These are phyloP conservation scores for Miichthys miiuy DNA, from an alignment of 2,797 vertebrate genomes.

Conservation along the genomic window DNA sequence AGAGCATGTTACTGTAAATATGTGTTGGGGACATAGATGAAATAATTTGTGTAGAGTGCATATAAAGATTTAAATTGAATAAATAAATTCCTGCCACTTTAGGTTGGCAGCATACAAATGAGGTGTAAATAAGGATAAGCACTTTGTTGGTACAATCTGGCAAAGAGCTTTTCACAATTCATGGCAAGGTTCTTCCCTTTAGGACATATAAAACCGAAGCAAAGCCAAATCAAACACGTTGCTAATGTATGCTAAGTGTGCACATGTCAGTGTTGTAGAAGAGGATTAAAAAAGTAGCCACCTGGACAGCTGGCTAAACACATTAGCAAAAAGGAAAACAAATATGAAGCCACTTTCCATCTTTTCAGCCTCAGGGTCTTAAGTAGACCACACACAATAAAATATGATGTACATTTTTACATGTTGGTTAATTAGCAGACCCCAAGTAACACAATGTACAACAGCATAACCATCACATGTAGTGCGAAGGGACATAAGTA, in stretches of 20 bases:
- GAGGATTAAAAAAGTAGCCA: conserved; percentile 61
- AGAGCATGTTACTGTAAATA: neutral
- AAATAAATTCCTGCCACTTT: conserved; percentile 33
- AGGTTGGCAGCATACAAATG: conserved; percentile 27
- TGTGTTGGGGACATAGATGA: neutral
- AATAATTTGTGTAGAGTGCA: neutral
- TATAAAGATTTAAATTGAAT: conserved; percentile 6
- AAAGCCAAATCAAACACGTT: conserved; percentile 33
- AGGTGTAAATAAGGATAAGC: conserved; percentile 53
- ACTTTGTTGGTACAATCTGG: conserved; percentile 51
- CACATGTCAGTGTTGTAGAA: conserved; percentile 43
- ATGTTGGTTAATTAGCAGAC: conserved; percentile 48
- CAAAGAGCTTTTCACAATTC: conserved; percentile 61
- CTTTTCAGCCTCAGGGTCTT: conserved; percentile 31
- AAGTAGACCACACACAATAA: neutral
- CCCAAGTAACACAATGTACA: conserved; percentile 31
- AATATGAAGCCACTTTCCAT: conserved; percentile 26
- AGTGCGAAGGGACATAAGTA: conserved; percentile 33
- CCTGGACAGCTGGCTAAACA: conserved; percentile 54
- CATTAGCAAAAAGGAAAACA: conserved; percentile 44
- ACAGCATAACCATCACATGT: conserved; percentile 46
- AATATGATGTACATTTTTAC: conserved; percentile 16
- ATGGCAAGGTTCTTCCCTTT: conserved; percentile 45
- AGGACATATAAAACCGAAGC: conserved; percentile 46
- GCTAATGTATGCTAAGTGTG: conserved; percentile 57